These are phyloP conservation scores for Cryptocephalus primarius DNA, from an alignment of 2,888 invertebrate species.

Conservation along the genomic window DNA sequence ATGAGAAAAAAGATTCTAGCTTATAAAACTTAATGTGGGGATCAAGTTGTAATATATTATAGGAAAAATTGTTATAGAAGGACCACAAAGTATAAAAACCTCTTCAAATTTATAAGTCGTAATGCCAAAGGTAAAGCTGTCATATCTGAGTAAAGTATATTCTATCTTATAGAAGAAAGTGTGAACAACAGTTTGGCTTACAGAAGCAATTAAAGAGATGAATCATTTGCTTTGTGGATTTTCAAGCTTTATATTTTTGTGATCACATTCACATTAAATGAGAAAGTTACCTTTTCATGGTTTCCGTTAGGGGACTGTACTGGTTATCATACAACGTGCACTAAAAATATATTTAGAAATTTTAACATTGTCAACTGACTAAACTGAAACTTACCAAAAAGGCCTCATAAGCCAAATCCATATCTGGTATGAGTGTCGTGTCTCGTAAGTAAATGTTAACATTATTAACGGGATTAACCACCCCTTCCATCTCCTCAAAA, in stretches of 20 bases:
- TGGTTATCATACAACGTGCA: conserved; percentile 72
- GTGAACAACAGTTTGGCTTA: too few species aligned
- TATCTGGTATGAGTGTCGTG: conserved; percentile 60
- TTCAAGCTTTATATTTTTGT: not conserved
- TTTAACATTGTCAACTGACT: conserved; percentile 2
- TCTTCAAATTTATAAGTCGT: too few species aligned
- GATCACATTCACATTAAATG: conserved; percentile 1
- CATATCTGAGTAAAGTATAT: too few species aligned
- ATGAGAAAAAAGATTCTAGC: too few species aligned
- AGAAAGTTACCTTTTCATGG: conserved; percentile 55
- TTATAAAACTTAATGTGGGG: too few species aligned
- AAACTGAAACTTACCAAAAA: conserved; percentile 51
- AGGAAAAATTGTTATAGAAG: too few species aligned
- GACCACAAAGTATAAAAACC: too few species aligned
- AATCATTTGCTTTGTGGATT: too few species aligned
- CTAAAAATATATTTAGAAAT: conserved; percentile 41
- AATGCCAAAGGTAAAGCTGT: too few species aligned
- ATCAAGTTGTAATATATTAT: too few species aligned
- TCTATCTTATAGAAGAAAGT: too few species aligned
- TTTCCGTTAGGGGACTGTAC: conserved; percentile 73
- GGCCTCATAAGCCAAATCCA: conserved; percentile 61
- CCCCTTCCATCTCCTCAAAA: conserved; percentile 21
- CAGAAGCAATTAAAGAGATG: too few species aligned
- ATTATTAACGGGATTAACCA: conserved; percentile 31
- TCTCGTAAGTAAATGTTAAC: conserved; percentile 50